A percentile compares a stretch with the other conserved stretches of the same genome.
Evolutionary conservation across 2,888 invertebrate genomes (phyloP).

Genomic region (Phengaris alcon): DNA sequence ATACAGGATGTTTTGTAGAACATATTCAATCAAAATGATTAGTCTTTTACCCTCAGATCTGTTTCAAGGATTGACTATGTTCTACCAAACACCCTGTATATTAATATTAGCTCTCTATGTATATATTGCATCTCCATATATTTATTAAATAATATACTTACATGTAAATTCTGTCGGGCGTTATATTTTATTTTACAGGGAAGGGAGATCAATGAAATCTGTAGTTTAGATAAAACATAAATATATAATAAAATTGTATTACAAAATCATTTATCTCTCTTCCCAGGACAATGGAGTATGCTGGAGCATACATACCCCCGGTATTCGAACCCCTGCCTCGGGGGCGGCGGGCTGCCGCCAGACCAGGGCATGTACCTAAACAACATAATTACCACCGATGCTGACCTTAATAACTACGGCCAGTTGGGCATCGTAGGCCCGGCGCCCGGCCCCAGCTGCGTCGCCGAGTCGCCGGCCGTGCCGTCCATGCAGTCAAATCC

Average conservation of each 20-base stretch:
- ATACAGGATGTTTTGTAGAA: too few relatives aligned
- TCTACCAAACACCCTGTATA: not conserved
- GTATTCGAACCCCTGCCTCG: constrained; percentile 84
- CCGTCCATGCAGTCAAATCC: constrained; percentile 52
- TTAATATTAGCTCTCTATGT: not conserved
- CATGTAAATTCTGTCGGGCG: constrained; percentile 20
- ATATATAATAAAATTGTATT: constrained; percentile 52
- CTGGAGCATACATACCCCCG: constrained; percentile 89
- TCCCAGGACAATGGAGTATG: constrained; percentile 92
- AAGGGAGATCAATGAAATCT: constrained; percentile 75
- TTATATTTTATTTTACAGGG: constrained; percentile 64
- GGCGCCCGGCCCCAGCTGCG: constrained; percentile 60
- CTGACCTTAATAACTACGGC: constrained; percentile 65
- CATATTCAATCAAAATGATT: too few relatives aligned
- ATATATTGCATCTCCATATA: not conserved
- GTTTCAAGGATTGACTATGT: not conserved
- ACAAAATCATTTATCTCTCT: constrained; percentile 78
- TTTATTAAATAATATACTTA: constrained; percentile 20
- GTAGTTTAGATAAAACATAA: constrained; percentile 42
- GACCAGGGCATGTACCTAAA: constrained; percentile 80
- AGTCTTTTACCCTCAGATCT: too few relatives aligned
- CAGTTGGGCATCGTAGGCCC: constrained; percentile 63
- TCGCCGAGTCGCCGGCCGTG: constrained; percentile 51
- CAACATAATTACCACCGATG: constrained; percentile 65
- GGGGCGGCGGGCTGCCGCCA: constrained; percentile 76